Percentiles rank a stretch among this genome's conserved stretches.
Conservation (phyloP, 2,113 vertebrate genomes). For the Lanius ludovicianus region DNA sequence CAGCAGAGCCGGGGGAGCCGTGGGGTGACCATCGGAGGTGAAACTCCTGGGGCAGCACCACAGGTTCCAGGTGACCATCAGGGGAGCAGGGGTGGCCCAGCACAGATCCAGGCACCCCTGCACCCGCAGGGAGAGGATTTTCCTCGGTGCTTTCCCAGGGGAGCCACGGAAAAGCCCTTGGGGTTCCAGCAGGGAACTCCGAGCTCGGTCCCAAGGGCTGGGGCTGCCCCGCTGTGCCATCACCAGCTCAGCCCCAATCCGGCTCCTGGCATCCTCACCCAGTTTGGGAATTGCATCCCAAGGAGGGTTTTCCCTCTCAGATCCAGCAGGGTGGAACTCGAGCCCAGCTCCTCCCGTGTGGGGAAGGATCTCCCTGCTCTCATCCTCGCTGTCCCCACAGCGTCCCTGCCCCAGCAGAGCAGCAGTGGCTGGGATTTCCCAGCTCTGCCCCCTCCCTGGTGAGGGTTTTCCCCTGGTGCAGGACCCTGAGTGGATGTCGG, state of each 20-base stretch:
- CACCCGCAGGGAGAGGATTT: too few species aligned
- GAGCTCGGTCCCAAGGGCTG: too few species aligned
- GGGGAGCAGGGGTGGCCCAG: too few species aligned
- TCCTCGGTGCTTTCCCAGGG: too few species aligned
- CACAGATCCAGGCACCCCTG: too few species aligned
- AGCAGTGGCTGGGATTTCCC: background rate
- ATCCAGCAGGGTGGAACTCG: background rate
- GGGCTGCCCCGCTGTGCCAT: too few species aligned
- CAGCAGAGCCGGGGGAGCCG: too few species aligned
- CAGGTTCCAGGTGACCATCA: too few species aligned
- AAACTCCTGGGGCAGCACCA: too few species aligned
- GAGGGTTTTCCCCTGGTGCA: background rate
- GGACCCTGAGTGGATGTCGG: background rate
- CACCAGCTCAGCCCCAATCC: background rate
- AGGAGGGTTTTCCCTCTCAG: background rate
- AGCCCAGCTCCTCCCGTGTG: background rate
- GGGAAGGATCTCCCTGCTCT: background rate
- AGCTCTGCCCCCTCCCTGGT: background rate
- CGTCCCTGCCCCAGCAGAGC: background rate
- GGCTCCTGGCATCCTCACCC: background rate
- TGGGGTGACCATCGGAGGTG: too few species aligned
- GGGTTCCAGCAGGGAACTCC: too few species aligned
- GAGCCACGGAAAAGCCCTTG: too few species aligned
- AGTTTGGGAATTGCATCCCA: background rate
- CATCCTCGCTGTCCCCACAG: rapidly evolving